Evolutionary conservation across 2,113 vertebrate species (phyloP).

Genomic region (Eubucco bourcierii): DNA sequence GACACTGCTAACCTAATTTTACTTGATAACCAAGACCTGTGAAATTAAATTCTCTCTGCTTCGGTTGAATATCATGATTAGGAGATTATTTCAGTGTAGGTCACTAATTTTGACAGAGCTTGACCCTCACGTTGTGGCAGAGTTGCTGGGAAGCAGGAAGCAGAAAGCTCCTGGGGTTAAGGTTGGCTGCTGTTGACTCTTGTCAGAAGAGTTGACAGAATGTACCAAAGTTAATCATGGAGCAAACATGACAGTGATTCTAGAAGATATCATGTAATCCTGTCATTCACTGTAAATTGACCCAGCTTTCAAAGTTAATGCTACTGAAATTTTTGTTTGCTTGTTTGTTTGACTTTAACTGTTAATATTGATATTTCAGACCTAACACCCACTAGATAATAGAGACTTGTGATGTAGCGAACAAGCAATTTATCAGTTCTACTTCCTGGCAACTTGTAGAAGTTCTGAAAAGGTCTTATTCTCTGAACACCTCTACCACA

Average conservation of each 20-base stretch:
- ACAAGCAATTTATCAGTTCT: neutral
- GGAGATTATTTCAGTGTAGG: neutral
- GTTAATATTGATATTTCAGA: neutral
- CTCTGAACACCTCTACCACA: neutral
- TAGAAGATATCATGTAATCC: neutral
- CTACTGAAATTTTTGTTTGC: neutral
- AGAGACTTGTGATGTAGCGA: neutral
- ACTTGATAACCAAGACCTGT: conserved; percentile 19
- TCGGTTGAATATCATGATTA: neutral
- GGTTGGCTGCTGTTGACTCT: neutral
- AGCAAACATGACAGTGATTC: conserved; percentile 2
- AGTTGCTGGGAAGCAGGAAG: neutral
- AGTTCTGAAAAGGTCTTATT: neutral
- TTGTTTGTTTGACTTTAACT: conserved; percentile 1
- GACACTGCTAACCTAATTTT: neutral
- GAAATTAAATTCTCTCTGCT: conserved; percentile 56
- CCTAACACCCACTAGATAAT: fast-evolving
- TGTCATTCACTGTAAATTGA: neutral
- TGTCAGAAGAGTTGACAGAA: neutral
- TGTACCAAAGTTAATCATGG: neutral
- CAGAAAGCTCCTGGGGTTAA: neutral
- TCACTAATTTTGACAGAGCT: conserved; percentile 1
- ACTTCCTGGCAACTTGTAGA: neutral
- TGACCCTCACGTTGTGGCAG: neutral
- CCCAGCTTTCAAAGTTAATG: neutral